Base-by-base conservation (phyloP, 2,888 invertebrate species). In the Nomada hirtipes region DNA sequence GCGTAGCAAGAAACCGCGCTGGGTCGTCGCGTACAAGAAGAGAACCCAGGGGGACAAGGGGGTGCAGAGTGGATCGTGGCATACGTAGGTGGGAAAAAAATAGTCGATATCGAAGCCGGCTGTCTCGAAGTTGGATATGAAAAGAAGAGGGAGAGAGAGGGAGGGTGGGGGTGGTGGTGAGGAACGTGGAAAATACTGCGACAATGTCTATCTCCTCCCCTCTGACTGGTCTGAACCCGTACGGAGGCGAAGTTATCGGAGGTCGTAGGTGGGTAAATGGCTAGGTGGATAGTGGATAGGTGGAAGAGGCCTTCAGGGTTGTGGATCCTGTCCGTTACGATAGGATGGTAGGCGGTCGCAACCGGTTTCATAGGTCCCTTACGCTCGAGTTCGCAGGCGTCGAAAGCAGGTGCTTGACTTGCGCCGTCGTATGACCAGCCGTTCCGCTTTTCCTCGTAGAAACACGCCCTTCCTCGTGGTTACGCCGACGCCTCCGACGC, bases 291-390 rank as follows among this genome's bases (percentile, higher is more conserved):
- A 83, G 84, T 73, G 80, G 78, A 73, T 79, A 84, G 85, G 86
- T 83, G 86, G 89, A 85, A 89, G 90, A 89, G 90, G 86, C 87
- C 87, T 84, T 87, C 83, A 69, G 86, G 76, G 86, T 47, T 72
- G 69, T 50, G 69, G 60, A 87, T 80, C 71, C 77, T 73, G 79
- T 59, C 55, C 65, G 86, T 75, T 82, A 90, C 86, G 91, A 91
- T 91, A 91, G 92, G 92, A 91, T 90, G 90, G 90, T 91, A 91
- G 93, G 93, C 93, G 93, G 91, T 83, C 89, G 91, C 89, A 89
- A 67, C 81, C 79, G 80, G 64, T 85, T 83, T 77, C 77, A 74
- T 65, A 68, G 72, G 64, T 72, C 67, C 82, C 89, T 88, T 89
- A 84, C 87, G 87, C 86, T 85, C 91, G 89, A 91, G 89, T 89